These are phyloP conservation scores for Drosophila sordidula DNA, from an alignment of 2,888 invertebrate genomes.

Conservation along the genomic window DNA sequence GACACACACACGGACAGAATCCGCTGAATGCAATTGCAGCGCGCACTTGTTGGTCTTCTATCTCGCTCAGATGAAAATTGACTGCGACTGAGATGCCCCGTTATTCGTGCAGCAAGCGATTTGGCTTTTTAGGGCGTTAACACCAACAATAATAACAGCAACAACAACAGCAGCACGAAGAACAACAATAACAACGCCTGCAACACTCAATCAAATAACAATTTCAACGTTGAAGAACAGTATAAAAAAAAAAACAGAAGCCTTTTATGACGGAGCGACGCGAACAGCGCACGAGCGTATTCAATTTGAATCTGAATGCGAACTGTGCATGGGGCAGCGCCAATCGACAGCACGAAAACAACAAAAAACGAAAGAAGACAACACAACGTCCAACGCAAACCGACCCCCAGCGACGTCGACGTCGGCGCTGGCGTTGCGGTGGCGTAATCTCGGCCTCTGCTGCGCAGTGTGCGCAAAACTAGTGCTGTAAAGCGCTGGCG, in stretches of 20 bases:
- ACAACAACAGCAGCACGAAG: slow-evolving; percentile 18
- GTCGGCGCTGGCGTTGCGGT: slow-evolving; percentile 36
- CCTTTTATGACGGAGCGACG: slow-evolving; percentile 14
- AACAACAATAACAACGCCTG: slow-evolving; percentile 21
- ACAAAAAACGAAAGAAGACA: slow-evolving; percentile 17
- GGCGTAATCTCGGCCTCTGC: slow-evolving; percentile 48
- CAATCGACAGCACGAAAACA: slow-evolving; percentile 34
- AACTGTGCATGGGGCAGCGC: slow-evolving; percentile 61
- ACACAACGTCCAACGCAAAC: slow-evolving; percentile 14
- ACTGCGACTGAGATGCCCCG: not conserved
- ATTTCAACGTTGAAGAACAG: slow-evolving; percentile 13
- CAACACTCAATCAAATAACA: slow-evolving; percentile 29
- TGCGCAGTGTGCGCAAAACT: slow-evolving; percentile 5
- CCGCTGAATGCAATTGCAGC: slow-evolving; percentile 40
- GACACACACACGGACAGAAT: slow-evolving; percentile 24
- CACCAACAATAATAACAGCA: slow-evolving; percentile 28
- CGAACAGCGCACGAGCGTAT: slow-evolving; percentile 51
- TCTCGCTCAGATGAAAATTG: slow-evolving; percentile 18
- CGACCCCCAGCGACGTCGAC: slow-evolving; percentile 47
- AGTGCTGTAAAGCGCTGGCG: not conserved
- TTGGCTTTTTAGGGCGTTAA: slow-evolving; percentile 38
- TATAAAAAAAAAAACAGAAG: slow-evolving; percentile 32
- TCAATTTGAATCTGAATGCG: slow-evolving; percentile 63
- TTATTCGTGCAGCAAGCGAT: slow-evolving; percentile 1
- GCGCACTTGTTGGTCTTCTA: slow-evolving; percentile 63